Conservation (phyloP, 2,888 invertebrate species). For the Chamaedrilus cognettii region DNA sequence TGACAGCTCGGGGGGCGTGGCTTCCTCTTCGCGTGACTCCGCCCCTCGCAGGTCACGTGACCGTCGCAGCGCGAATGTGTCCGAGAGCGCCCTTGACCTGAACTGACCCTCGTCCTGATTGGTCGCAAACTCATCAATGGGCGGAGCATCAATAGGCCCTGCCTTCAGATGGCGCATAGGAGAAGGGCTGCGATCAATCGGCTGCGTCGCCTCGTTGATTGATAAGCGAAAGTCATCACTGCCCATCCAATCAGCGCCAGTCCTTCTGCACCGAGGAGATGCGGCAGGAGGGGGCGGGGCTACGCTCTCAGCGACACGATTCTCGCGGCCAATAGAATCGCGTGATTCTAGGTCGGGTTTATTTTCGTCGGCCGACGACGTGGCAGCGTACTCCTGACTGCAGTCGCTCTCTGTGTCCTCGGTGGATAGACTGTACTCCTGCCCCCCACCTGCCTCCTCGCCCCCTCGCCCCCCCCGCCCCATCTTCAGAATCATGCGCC, state of each 20-base stretch:
- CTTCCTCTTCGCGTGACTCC: neutral
- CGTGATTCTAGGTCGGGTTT: too few relatives aligned
- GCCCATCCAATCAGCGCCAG: too few relatives aligned
- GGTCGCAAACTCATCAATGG: neutral
- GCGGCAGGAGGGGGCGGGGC: neutral
- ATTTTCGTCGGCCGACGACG: too few relatives aligned
- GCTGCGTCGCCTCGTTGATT: too few relatives aligned
- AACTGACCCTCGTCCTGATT: neutral
- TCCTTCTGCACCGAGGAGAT: too few relatives aligned
- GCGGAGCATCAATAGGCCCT: neutral
- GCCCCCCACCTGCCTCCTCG: neutral
- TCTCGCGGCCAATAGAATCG: too few relatives aligned
- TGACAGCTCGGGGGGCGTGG: neutral
- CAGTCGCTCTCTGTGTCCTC: slow-evolving; percentile 5
- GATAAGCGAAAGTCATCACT: too few relatives aligned
- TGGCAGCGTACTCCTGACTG: neutral
- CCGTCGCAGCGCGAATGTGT: neutral
- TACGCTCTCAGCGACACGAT: too few relatives aligned
- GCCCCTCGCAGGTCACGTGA: neutral
- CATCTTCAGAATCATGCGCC: neutral
- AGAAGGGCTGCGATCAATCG: too few relatives aligned
- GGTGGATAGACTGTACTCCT: neutral
- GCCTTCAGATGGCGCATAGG: too few relatives aligned
- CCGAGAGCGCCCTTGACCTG: neutral
- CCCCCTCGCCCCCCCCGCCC: neutral